Base-by-base conservation (phyloP, 1,140 invertebrate species). In the Ips nitidus region DNA sequence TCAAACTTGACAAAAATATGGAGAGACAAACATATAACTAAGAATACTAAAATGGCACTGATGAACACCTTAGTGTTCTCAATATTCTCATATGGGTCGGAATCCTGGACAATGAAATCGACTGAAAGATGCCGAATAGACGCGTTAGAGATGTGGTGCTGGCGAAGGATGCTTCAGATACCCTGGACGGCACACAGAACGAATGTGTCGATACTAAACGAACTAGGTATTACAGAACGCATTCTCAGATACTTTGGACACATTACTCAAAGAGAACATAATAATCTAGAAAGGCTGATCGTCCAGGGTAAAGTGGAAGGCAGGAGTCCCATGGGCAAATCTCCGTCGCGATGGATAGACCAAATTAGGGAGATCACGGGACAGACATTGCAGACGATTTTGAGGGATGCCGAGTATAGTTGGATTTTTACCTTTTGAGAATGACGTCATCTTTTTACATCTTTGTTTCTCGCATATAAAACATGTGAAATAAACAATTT, bases 101-200 rank as follows among this genome's bases (percentile, higher is more conserved):
- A 47, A n/a, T 6, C 45, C 5, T 47, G n/a, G 45, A 47, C n/a
- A 47, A 47, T 47, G 45, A 47, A 47, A 47, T 6, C n/a, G 45
- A n/a, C 45, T 6, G 45, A 47, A 5, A 5, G n/a, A 22, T 22
- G 5, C 45, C 5, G 45, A 47, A 47, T 47, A 6, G 45, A 47
- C 45, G 45, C 45, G 5, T n/a, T 47, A 47, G 45, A 47, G n/a
- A 47, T 47, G 45, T 47, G 45, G 45, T 55, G 52, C 52, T 4
- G 4, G 6, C 5, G 52, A 55, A 55, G 52, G 36, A 37, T 55
- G 52, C 22, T 55, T 37, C 52, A 6, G 4, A 55, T 55, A 8
- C 52, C 52, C 4, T 55, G 52, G 52, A 55, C 4, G 36, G 52
- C 36, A 55, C 1, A 36, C 4, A 7, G 52, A 7, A 37, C 52